Evolutionary conservation across 1,140 invertebrate species (phyloP), one percentile per base, ranked within the genome.

Genomic region (Zaprionus vittiger): DNA sequence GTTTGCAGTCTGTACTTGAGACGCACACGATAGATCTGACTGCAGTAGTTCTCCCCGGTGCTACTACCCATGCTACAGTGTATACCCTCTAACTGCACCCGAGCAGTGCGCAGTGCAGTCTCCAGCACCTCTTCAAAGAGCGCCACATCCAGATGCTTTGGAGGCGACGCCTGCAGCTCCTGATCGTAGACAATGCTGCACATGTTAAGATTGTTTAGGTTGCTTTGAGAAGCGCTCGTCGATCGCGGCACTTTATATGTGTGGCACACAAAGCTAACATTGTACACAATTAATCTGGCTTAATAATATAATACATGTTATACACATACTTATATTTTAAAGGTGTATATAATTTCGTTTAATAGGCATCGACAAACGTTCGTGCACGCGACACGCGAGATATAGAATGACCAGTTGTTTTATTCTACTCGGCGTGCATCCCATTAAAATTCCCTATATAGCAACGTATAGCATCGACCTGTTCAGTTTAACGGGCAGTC

Each of bases 61-160:
- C 75, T 80, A 74, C 91, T 92, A 57, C 91, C 91, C 77, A 91
- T 62, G 17, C 41, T 61, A 3, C 81, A 77, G 26, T 81, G 56
- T 14, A 91, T 73, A 17, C 57, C 38, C 5, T 67, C 2, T 0
- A 92, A 12, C 28, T 75, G 11, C 1, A 79, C 56, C 14, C 67
- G 62, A 0, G 79, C 56, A 0, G 90, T 80, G 4, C 81, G 75
- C 20, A 92, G 11, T 4, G 82, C 81, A 6, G 84, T 87, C 59
- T 92, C 91, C n/a, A 91, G 57, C 3, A 87, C 79, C 52, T 92
- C 89, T 54, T 80, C 72, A 55, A 92, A 91, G 41, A 92, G 91
- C n/a, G 80, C 24, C 7, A 73, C 67, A 63, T 84, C 73, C 37
- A 92, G 61, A 37, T 92, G 79, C 14, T 60, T 70, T 5, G 91